These are phyloP conservation scores for Myotis myotis DNA, from an alignment of 2,797 vertebrate genomes.

Conservation along the genomic window DNA sequence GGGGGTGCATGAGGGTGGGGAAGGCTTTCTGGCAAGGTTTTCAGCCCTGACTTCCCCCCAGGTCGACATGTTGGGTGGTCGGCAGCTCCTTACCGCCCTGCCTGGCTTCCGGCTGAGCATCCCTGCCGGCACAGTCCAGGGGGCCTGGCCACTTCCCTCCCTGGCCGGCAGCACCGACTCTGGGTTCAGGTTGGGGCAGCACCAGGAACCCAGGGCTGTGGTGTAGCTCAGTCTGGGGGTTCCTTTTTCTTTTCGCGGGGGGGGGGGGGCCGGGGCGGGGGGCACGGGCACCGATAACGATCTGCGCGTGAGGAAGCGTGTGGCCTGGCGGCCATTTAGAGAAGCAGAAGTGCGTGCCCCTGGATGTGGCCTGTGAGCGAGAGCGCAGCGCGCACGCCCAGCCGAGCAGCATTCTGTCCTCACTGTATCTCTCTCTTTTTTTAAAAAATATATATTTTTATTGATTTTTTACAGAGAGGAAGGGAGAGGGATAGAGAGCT, in stretches of 20 bases:
- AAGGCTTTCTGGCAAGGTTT: neutral
- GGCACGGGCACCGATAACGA: too few species aligned
- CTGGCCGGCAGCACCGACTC: neutral
- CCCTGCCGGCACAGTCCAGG: neutral
- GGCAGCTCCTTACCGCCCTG: neutral
- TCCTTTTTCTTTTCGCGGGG: neutral
- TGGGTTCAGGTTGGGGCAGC: neutral
- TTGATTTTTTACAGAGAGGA: too few species aligned
- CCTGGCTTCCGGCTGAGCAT: neutral
- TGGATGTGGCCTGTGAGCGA: too few species aligned
- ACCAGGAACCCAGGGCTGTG: accelerated
- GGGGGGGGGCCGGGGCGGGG: neutral
- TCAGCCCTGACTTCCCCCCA: neutral
- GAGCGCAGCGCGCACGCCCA: neutral
- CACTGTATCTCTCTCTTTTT: too few species aligned
- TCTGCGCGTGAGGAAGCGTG: neutral
- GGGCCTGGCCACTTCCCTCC: neutral
- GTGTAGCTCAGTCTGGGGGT: neutral
- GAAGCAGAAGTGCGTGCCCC: neutral
- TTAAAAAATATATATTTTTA: too few species aligned
- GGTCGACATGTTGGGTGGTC: neutral
- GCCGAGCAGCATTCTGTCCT: neutral
- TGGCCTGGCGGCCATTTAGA: too few species aligned
- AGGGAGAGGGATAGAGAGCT: too few species aligned
- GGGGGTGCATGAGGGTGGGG: accelerated